A percentile compares a stretch with the other conserved stretches of the same genome.
Evolutionary conservation across 2,888 invertebrate genomes (phyloP).

Genomic region (Hydropsyche betteni): DNA sequence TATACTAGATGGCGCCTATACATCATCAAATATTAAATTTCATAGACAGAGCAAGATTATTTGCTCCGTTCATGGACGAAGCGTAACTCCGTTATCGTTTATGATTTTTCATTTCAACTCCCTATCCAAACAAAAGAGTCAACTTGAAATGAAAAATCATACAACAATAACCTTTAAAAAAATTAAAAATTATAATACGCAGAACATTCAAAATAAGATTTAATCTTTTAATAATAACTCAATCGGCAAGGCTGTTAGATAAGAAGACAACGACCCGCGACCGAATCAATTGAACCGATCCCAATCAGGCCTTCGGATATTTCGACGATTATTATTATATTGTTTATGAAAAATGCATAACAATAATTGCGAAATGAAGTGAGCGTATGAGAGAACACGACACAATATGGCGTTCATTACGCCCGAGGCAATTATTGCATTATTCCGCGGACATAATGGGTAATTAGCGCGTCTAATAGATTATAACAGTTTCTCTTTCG

Average conservation of each 20-base stretch:
- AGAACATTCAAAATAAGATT: background rate
- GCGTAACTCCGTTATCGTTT: no score
- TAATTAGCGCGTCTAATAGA: constrained; percentile 15
- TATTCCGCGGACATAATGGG: constrained; percentile 15
- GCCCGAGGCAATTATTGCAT: constrained; percentile 11
- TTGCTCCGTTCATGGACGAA: no score
- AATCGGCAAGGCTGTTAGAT: background rate
- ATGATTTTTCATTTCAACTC: no score
- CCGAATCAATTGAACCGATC: background rate
- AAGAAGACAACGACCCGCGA: background rate
- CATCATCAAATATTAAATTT: no score
- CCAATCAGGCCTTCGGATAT: background rate
- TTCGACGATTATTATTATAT: constrained; percentile 6
- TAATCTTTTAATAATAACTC: background rate
- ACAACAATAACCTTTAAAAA: no score
- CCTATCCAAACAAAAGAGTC: no score
- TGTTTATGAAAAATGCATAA: background rate
- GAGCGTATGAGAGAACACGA: background rate
- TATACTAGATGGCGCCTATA: no score
- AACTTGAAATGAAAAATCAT: no score
- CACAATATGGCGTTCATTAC: constrained; percentile 13
- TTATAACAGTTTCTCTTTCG: constrained; percentile 10
- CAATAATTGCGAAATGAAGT: background rate
- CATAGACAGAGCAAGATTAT: no score
- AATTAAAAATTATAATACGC: no score